A percentile compares a stretch with the other conserved stretches of the same genome.
Conservation (phyloP, 1,140 invertebrate genomes). For the Pomacea maculata region DNA sequence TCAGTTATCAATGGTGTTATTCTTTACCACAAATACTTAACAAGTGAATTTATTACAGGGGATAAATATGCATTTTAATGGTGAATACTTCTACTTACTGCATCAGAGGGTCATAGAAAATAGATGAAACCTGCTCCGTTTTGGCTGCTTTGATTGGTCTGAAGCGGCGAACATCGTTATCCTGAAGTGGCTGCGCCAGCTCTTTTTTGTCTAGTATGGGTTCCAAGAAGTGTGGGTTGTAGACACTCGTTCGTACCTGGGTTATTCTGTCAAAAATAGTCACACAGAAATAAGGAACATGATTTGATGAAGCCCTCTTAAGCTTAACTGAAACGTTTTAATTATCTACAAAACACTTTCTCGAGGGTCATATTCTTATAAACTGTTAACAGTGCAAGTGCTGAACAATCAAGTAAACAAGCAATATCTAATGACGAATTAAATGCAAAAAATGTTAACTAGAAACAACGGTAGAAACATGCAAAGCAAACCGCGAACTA, state of each 20-base stretch:
- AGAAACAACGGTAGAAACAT: too few relatives aligned
- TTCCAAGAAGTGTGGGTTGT: conserved; percentile 36
- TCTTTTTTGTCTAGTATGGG: conserved; percentile 40
- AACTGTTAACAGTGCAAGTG: too few relatives aligned
- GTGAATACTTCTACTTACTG: conserved; percentile 34
- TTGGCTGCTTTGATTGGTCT: conserved; percentile 52
- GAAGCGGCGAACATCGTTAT: conserved; percentile 40
- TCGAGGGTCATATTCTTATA: too few relatives aligned
- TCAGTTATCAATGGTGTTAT: too few relatives aligned
- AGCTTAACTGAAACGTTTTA: background rate
- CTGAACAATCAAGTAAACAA: too few relatives aligned
- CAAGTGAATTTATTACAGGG: too few relatives aligned
- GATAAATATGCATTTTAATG: too few relatives aligned
- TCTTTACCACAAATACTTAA: too few relatives aligned
- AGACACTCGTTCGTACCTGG: conserved; percentile 31
- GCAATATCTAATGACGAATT: too few relatives aligned
- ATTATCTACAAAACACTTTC: too few relatives aligned
- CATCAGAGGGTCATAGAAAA: conserved; percentile 41
- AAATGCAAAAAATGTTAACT: too few relatives aligned
- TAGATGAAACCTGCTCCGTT: conserved; percentile 45
- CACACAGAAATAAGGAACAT: background rate
- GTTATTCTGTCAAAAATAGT: conserved; percentile 25
- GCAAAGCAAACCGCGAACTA: too few relatives aligned
- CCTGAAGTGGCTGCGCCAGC: conserved; percentile 34
- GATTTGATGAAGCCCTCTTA: background rate